phyloP scores from a whole-genome alignment of 2,113 vertebrate genomes.

The Mustelus asterias region DNA sequence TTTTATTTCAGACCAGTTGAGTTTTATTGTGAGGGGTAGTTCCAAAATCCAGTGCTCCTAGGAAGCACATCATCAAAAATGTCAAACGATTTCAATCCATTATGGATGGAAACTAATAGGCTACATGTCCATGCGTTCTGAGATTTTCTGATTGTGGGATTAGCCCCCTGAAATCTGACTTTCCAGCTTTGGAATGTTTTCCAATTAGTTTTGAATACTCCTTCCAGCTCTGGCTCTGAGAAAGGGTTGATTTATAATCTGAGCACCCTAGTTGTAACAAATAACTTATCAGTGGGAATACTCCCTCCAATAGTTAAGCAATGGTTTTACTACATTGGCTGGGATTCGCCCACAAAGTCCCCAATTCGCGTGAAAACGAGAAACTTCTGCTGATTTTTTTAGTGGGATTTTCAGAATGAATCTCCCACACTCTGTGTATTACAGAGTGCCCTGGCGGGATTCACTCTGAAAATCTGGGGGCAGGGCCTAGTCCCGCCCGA shows the following conservation, averaged over 20 bases:
- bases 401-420: no score
- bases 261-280: not conserved
- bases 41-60: not conserved
- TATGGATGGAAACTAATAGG: not conserved
- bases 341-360: no score
- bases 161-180: no score
- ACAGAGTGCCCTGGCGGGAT: no score
- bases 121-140: not conserved
- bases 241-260: not conserved
- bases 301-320: not conserved
- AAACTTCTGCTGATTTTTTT: no score
- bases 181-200: no score
- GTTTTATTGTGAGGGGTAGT: not conserved
- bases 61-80: not conserved
- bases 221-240: not conserved
- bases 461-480: no score
- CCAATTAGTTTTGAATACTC: not conserved
- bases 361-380: no score
- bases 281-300: not conserved
- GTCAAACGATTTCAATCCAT: not conserved
- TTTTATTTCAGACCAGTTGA: not conserved
- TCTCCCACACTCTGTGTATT: no score
- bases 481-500: no score
- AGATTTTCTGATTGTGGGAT: not conserved
- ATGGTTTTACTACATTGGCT: not conserved